Evolutionary conservation across 2,888 invertebrate species (phyloP).

Genomic region (Drosophila paramelanica): DNA sequence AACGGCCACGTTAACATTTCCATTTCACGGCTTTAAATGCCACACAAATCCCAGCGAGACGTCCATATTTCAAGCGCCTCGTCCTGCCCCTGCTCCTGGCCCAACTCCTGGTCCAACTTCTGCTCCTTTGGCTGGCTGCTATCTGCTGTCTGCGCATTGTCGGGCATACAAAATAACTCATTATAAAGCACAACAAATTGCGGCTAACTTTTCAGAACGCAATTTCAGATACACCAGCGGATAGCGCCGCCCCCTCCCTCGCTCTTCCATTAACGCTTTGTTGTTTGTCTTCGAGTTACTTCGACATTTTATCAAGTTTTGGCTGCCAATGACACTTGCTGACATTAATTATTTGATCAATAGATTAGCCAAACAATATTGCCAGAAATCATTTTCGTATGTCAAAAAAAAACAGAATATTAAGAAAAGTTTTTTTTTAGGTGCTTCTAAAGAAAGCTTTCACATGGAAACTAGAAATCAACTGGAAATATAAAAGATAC

Average conservation of each 20-base stretch:
- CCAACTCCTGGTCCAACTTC: background rate
- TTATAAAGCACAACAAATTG: slow-evolving; percentile 76
- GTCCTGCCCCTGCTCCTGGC: background rate
- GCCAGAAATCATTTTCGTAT: no score
- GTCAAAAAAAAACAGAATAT: no score
- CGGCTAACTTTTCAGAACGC: slow-evolving; percentile 68
- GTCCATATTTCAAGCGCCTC: slow-evolving; percentile 31
- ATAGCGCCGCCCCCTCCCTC: background rate
- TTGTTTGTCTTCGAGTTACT: slow-evolving; percentile 61
- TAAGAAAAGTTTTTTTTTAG: no score
- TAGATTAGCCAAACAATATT: slow-evolving; percentile 1
- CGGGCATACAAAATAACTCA: slow-evolving; percentile 67
- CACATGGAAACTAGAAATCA: background rate
- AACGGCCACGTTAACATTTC: slow-evolving; percentile 7
- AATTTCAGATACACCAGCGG: slow-evolving; percentile 59
- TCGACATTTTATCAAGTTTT: slow-evolving; percentile 67
- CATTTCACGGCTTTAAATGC: slow-evolving; percentile 28
- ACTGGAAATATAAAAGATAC: background rate
- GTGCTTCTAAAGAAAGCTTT: background rate
- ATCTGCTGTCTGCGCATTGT: slow-evolving; percentile 23
- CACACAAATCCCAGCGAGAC: slow-evolving; percentile 37
- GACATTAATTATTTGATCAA: background rate
- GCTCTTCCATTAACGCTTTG: slow-evolving; percentile 22
- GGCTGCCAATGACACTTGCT: slow-evolving; percentile 28
- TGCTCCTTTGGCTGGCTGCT: slow-evolving; percentile 3